Conservation (phyloP, 2,113 vertebrate genomes). For the Petrocephalus zakoni region DNA sequence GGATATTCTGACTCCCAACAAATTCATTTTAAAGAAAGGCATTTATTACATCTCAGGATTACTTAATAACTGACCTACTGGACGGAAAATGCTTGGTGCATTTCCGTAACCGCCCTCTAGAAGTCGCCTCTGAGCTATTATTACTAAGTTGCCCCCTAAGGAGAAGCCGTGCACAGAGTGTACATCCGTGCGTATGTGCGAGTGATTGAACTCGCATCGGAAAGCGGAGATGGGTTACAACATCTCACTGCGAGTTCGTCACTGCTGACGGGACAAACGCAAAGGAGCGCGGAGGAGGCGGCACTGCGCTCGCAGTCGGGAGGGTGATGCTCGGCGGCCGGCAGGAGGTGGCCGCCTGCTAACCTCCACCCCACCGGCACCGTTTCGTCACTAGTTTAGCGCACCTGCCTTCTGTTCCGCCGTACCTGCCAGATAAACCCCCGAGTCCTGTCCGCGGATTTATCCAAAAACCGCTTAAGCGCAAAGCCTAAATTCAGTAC, state of each 20-base stretch:
- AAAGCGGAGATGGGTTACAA: not conserved
- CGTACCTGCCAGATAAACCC: slow-evolving; percentile 12
- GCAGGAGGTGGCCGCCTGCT: not conserved
- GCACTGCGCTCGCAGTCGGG: not conserved
- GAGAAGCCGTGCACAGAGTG: not conserved
- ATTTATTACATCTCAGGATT: not conserved
- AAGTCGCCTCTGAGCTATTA: slow-evolving; percentile 18
- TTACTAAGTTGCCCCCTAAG: not conserved
- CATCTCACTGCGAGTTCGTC: not conserved
- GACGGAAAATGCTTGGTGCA: not conserved
- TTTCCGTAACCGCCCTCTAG: slow-evolving; percentile 4
- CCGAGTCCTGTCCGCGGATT: not conserved
- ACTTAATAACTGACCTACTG: not conserved
- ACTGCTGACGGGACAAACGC: not conserved
- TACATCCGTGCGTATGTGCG: slow-evolving; percentile 9
- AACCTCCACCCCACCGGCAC: not conserved
- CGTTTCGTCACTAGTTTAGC: slow-evolving; percentile 17
- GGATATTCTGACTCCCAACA: not conserved
- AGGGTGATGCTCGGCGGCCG: not conserved
- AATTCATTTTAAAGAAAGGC: not conserved
- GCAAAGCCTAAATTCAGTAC: not conserved
- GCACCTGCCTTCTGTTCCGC: slow-evolving; percentile 5
- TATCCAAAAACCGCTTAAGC: not conserved
- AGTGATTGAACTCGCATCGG: not conserved
- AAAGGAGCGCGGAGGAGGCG: not conserved